Percentiles rank a stretch among this genome's conserved stretches.
Conservation (phyloP, 2,888 invertebrate species). For the Stenotaenia linearis region DNA sequence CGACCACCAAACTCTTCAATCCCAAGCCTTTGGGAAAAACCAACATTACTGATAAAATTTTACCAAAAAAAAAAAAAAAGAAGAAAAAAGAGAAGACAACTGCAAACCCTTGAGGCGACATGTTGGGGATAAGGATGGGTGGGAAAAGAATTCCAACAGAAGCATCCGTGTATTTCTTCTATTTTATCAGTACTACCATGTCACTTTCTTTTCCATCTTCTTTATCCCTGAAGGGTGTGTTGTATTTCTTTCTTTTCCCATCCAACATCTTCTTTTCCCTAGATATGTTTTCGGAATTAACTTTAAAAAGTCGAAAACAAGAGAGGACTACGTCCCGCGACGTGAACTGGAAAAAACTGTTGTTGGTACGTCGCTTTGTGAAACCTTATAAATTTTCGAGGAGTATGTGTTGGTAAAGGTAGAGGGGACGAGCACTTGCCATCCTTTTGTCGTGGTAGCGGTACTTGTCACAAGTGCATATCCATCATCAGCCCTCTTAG, state of each 20-base stretch:
- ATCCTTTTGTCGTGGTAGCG: not conserved
- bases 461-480: slow-evolving; percentile 4
- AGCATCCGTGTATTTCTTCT: not conserved
- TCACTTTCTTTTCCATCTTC: slow-evolving; percentile 2
- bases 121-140: not conserved
- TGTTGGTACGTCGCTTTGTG: not conserved
- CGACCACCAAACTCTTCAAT: no score
- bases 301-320: not conserved
- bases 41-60: no score
- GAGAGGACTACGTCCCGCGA: not conserved
- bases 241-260: not conserved
- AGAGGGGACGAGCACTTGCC: not conserved
- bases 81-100: not conserved
- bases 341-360: not conserved
- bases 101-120: not conserved
- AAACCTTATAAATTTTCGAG: not conserved
- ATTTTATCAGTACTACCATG: not conserved
- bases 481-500: not conserved
- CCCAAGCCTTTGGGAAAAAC: no score
- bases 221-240: not conserved
- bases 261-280: not conserved
- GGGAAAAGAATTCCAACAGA: not conserved
- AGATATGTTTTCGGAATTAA: not conserved
- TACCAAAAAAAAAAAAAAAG: not conserved
- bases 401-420: not conserved